phyloP scores from a whole-genome alignment of 2,888 invertebrate genomes.

The Eucera pruinosa region DNA sequence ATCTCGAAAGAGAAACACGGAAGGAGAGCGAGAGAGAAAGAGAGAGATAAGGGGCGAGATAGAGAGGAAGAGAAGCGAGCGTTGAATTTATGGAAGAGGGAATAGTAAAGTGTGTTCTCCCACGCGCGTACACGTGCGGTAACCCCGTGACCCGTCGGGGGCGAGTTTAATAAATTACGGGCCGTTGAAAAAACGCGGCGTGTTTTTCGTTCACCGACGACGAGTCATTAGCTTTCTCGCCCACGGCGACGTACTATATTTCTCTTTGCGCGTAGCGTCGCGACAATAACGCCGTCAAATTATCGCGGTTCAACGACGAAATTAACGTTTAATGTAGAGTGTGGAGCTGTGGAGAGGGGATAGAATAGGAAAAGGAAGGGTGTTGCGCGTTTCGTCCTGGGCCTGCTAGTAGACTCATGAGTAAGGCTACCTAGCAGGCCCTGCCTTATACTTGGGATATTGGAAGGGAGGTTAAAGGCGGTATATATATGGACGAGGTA shows the following conservation, averaged over 20 bases:
- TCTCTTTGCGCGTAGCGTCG: background rate
- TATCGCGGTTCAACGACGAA: background rate
- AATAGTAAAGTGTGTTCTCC: background rate
- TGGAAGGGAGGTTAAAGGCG: too few relatives aligned
- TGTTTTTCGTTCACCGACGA: conserved; percentile 10
- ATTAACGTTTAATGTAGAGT: too few relatives aligned
- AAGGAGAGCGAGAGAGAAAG: background rate
- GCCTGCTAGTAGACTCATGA: too few relatives aligned
- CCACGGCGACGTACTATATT: background rate
- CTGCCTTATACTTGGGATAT: too few relatives aligned
- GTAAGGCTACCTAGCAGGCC: too few relatives aligned
- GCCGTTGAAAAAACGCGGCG: background rate
- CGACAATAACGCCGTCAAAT: too few relatives aligned
- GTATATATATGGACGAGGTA: too few relatives aligned
- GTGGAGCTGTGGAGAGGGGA: too few relatives aligned
- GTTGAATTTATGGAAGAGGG: background rate
- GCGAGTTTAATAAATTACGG: conserved; percentile 22
- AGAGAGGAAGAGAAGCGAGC: background rate
- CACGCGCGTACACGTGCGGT: conserved; percentile 11
- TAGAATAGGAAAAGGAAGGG: too few relatives aligned
- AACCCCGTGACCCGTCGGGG: background rate
- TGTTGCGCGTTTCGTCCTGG: too few relatives aligned
- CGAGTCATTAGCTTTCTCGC: conserved; percentile 18
- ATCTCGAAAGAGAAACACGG: too few relatives aligned
- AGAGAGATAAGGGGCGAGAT: too few relatives aligned